Conservation (phyloP, 2,113 vertebrate species). For the Enhydra lutris region DNA sequence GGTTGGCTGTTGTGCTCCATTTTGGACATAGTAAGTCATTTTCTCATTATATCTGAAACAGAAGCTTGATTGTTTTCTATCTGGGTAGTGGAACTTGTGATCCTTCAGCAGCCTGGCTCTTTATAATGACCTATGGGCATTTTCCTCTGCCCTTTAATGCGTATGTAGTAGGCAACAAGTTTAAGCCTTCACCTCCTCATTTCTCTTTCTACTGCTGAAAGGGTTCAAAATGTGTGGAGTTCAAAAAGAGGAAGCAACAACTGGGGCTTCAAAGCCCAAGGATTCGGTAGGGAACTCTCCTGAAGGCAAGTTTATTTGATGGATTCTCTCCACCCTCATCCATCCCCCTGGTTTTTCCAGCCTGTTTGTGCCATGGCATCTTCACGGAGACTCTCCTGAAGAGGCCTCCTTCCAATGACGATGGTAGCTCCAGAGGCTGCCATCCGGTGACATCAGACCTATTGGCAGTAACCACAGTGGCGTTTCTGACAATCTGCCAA, state of each 20-base stretch:
- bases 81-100: not conserved
- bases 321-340: not conserved
- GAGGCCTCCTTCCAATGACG: not conserved
- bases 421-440: conserved; percentile 15
- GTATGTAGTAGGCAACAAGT: not conserved
- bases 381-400: not conserved
- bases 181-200: not conserved
- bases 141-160: not conserved
- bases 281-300: not conserved
- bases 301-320: too few species aligned
- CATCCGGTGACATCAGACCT: conserved; percentile 51
- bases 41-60: conserved; percentile 30
- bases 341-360: not conserved
- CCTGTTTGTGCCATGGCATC: not conserved
- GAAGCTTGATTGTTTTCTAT: conserved; percentile 26
- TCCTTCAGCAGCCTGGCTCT: conserved; percentile 38
- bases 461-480: conserved; percentile 38
- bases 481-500: conserved; percentile 35
- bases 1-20: not conserved
- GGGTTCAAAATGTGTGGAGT: not conserved
- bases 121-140: conserved; percentile 8
- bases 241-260: not conserved
- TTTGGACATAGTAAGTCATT: not conserved
- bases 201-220: not conserved
- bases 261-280: not conserved